Base-by-base conservation (phyloP, 2,113 vertebrate genomes). In the Monopterus albus region DNA sequence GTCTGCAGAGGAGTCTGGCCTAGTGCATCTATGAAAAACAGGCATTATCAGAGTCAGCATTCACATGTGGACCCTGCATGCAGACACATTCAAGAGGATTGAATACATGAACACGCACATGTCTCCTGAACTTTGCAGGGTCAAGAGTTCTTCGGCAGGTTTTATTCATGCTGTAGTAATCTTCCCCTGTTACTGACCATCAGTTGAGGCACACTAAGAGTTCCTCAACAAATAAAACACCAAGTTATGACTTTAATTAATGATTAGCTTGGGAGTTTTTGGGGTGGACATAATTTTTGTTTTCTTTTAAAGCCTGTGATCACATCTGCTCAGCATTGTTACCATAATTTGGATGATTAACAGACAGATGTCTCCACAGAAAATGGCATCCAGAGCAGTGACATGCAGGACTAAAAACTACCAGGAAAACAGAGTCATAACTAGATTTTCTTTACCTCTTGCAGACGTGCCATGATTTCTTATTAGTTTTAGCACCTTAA, bases 281-380 rank as follows among this genome's bases (percentile, higher is more conserved):
- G 7, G 10, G 14, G 47, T 38, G 26, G 18, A 18, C 15, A 35
- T 6, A 5, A 9, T 26, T 1, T 3, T 21, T n/a, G 1, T 33
- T 50, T 36, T 17, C 31, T 39, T 65, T 45, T 14, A 21, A 14
- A 36, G 13, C 17, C 18, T 29, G 26, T 18, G 36, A 43, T 46
- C 29, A 75, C 77, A 83, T 82, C 78, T 87, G 80, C 29, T 76
- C 7, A 71, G 68, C 55, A 79, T 69, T 72, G 58, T 53, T 56
- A 6, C 28, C 3, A 11, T 57, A 56, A 80, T 79, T 10, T 72
- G 20, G 50, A 50, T 81, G 39, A 78, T 64, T 79, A 61, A 47
- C 33, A 56, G 18, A 20, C 25, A 47, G 36, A 63, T 47, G 31
- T 66, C n/a, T 46, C 45, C 40, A 35, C 36, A 60, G 36, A 51